These are phyloP conservation scores for Eretmocerus hayati DNA, from an alignment of 2,888 invertebrate genomes.

Conservation along the genomic window DNA sequence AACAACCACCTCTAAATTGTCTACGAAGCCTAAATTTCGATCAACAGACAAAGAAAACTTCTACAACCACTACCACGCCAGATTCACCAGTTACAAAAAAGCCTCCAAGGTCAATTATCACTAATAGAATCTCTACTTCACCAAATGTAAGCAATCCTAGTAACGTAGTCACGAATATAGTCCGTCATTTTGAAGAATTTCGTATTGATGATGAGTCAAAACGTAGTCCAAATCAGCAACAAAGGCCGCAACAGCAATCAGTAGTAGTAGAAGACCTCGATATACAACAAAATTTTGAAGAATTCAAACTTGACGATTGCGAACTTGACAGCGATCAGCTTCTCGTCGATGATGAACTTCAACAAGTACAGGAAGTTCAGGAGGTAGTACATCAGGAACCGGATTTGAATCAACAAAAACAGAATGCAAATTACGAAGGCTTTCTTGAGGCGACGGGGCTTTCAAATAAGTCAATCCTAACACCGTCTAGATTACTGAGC, in stretches of 20 bases:
- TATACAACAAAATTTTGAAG: constrained; percentile 70
- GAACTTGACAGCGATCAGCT: constrained; percentile 50
- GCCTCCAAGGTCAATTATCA: constrained; percentile 24
- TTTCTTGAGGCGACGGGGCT: constrained; percentile 73
- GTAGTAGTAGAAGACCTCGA: constrained; percentile 52
- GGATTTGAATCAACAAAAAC: constrained; percentile 52
- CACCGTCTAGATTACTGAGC: constrained; percentile 61
- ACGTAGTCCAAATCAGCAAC: not conserved
- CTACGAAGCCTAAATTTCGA: constrained; percentile 34
- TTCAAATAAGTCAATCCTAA: constrained; percentile 68
- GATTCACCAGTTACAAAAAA: constrained; percentile 7
- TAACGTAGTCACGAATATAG: constrained; percentile 40
- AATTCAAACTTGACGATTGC: constrained; percentile 70
- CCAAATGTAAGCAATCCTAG: constrained; percentile 27
- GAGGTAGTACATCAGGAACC: constrained; percentile 3
- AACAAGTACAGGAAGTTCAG: constrained; percentile 36
- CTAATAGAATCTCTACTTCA: constrained; percentile 34
- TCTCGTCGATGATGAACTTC: constrained; percentile 36
- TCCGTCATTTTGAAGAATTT: constrained; percentile 45
- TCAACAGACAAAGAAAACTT: constrained; percentile 27
- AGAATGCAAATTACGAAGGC: constrained; percentile 57
- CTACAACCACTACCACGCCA: constrained; percentile 16
- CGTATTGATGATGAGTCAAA: constrained; percentile 43
- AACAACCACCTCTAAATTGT: too few relatives aligned
- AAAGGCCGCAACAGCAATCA: constrained; percentile 25